Evolutionary conservation across 2,797 vertebrate species (phyloP), one percentile per base, ranked within the genome.

Genomic region (Pampus argenteus): DNA sequence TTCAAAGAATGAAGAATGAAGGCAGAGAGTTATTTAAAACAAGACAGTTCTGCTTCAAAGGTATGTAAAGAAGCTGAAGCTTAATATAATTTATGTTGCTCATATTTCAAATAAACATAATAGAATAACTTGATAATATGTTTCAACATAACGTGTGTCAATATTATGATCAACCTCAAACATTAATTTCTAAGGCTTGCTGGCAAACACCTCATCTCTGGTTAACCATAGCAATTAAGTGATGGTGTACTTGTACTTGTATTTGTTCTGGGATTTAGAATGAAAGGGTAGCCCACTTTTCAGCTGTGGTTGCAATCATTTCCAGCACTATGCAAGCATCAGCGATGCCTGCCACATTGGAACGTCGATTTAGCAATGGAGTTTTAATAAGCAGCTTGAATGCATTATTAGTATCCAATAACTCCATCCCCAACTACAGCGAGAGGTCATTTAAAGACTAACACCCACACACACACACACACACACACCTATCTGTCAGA

Each of bases 401-500:
- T 83, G 78, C 78, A 81, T 38, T 34, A 89, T 86, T 83, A 85
- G 84, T 66, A 22, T 15, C 72, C 38, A 42, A 15, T 17, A 42
- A 86, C 48, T 49, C 25, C 38, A 71, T 50, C 20, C 23, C 13
- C 49, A 69, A 70, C 76, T 65, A 62, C 45, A 71, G 62, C 26
- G 1, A 0, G 59, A 50, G 22, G 45, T 45, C 8, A 62, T 44
- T 75, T 69, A 44, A 76, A 62, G 61, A 70, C n/a, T n/a, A n/a
- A 71, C 29, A 42, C 62, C 61, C 11, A 31, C 25, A 79, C 29
- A 48, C 49, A 71, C 29, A 42, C 62, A 63, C 11, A 31, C 25
- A 79, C 29, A 48, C 49, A 66, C 88, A 89, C 87, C 89, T 87
- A 88, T 90, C 86, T 87, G 71, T 74, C 74, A 64, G 50, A 79